Evolutionary conservation across 2,888 invertebrate species (phyloP), one percentile per base, ranked within the genome.

Genomic region (Caenorhabditis afra): DNA sequence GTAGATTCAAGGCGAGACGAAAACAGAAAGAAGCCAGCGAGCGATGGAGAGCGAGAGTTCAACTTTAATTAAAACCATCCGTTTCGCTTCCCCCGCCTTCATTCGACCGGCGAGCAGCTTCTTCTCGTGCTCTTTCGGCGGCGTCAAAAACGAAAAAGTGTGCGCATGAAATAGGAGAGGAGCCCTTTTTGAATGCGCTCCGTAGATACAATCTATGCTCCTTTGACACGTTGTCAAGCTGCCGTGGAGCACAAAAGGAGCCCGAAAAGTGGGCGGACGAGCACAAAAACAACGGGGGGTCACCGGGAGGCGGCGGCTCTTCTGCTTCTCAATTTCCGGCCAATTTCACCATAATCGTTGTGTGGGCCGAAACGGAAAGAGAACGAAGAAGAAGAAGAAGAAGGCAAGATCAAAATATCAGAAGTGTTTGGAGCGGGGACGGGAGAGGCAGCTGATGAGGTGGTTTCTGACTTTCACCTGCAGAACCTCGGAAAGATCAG

Each of bases 61-160:
- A 49, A 47, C 47, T 71, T 71, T 62, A 71, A 71, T 71, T 71
- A 62, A 62, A 71, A 61, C 47, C 70, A 61, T 68, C 59, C 37
- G 47, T 22, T 39, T 23, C n/a, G 23, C 14, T 35, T 37, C 14
- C 37, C 44, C 39, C 44, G 41, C 47, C 49, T 49, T 49, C 57
- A 29, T 29, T 39, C 49, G 47, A 35, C 45, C 20, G 20, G 12
- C 44, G 20, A 29, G 20, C 14, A 29, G 37, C 47, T 49, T 67
- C 39, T 67, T 29, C 29, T 29, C 29, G 29, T 58, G 50, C 58
- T 70, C 37, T 61, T 61, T 68, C 20, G 57, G 58, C 22, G 5
- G 20, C 16, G 22, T 29, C n/a, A 29, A 16, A 44, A 55, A 41
- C 37, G 23, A 47, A 18, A 55, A 37, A 47, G 37, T 20, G 53